Evolutionary conservation across 2,888 invertebrate species (phyloP), one percentile per base, ranked within the genome.

Genomic region (Mythimna ferrago): DNA sequence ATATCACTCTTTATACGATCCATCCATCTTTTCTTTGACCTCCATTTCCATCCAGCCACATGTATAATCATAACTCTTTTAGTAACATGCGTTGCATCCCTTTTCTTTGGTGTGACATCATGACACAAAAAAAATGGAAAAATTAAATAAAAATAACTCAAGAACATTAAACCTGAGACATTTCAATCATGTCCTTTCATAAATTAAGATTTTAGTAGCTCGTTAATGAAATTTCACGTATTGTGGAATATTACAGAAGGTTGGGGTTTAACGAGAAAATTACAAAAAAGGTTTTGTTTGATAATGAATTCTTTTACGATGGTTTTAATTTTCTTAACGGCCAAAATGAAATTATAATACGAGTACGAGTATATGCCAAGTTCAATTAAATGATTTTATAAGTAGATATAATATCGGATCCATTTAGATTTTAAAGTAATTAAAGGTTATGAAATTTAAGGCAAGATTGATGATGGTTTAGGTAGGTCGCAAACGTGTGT

Each of bases 301-400:
- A 38, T 64, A 71, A 60, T 60, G 0, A 71, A 78, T 48, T 78
- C 53, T 60, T 76, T 71, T 58, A 54, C 7, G n/a, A 14, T 76
- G 51, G 44, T 62, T 78, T 68, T 44, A 76, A 78, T 78, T 74
- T 74, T 67, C n/a, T 14, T 53, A n/a, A 76, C 38, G 44, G 38
- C 11, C 32, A 11, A 32, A 51, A 51, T 60, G 11, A 19, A 41
- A 57, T 60, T 68, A 19, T 32, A 32, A 32, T 32, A 32, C 41
- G 9, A 26, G 26, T 26, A 26, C 26, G 26, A 26, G 2, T 26
- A 2, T 26, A 26, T 32, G 19, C 6, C 26, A 32, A 19, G 38
- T 73, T 9, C 5, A 51, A 54, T 48, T 7, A 54, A 58, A 68
- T 1, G 35, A 65, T n/a, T 19, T 10, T 58, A 14, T 71, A 38